A percentile compares a stretch with the other conserved stretches of the same genome.
phyloP scores from a whole-genome alignment of 2,888 invertebrate genomes.

The Falcaria lacertinaria region DNA sequence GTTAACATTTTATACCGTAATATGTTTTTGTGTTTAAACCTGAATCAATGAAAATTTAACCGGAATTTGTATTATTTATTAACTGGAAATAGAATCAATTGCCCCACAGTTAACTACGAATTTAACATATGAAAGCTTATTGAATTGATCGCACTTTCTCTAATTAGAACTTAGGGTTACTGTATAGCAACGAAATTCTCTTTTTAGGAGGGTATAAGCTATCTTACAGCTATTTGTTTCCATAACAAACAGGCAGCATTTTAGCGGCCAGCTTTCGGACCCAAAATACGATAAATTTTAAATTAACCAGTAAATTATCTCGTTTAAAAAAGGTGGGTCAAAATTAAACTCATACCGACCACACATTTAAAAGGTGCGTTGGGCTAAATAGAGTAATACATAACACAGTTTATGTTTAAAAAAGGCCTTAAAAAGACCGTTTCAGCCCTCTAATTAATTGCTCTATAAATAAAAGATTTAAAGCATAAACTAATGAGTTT shows the following conservation, averaged over 20 bases:
- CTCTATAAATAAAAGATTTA: too few species aligned
- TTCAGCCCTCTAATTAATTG: neutral
- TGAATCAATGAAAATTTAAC: too few species aligned
- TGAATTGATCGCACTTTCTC: too few species aligned
- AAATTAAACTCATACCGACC: conserved; percentile 48
- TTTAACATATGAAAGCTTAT: too few species aligned
- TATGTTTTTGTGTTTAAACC: too few species aligned
- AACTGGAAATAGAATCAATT: too few species aligned
- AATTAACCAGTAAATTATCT: conserved; percentile 54
- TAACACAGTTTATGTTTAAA: conserved; percentile 26
- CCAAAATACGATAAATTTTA: conserved; percentile 48
- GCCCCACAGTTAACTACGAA: too few species aligned
- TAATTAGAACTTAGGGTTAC: neutral
- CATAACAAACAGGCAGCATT: conserved; percentile 30
- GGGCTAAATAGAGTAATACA: conserved; percentile 47
- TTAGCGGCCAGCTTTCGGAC: conserved; percentile 24
- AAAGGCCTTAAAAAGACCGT: conserved; percentile 7
- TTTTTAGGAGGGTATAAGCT: neutral
- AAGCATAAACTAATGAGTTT: too few species aligned
- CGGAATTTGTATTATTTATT: too few species aligned
- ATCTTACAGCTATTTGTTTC: conserved; percentile 4
- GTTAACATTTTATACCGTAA: too few species aligned
- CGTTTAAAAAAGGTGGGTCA: conserved; percentile 49
- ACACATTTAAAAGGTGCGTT: conserved; percentile 40
- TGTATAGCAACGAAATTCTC: neutral